Conservation (phyloP, 2,797 vertebrate species). For the Anolis apletophallus region DNA sequence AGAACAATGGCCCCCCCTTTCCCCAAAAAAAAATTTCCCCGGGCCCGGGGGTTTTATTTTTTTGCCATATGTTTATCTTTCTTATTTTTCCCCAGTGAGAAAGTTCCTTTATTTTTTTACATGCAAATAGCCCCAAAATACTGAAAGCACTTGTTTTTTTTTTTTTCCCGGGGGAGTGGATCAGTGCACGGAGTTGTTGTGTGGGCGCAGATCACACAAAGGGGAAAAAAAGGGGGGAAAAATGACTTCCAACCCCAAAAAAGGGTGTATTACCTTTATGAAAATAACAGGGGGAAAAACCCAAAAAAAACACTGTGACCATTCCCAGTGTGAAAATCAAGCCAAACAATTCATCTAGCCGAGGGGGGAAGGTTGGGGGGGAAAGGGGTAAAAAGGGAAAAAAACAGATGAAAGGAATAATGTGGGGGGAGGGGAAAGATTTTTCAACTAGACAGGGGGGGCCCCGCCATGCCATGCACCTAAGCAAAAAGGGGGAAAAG, state of each 20-base stretch:
- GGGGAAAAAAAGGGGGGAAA: constrained; percentile 46
- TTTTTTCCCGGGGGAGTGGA: constrained; percentile 55
- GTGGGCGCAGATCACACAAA: constrained; percentile 53
- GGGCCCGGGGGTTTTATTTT: constrained; percentile 80
- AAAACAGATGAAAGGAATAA: background rate
- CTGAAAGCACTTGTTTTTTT: constrained; percentile 74
- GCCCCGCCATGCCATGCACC: background rate
- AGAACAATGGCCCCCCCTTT: constrained; percentile 80
- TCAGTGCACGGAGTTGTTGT: constrained; percentile 54
- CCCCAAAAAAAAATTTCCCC: constrained; percentile 74
- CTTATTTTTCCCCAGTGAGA: constrained; percentile 77
- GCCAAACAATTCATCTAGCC: constrained; percentile 30
- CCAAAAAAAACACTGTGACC: constrained; percentile 42
- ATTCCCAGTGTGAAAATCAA: constrained; percentile 38
- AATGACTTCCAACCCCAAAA: constrained; percentile 45
- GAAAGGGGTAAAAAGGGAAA: background rate
- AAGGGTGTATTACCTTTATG: constrained; percentile 55
- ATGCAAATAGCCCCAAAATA: constrained; percentile 66
- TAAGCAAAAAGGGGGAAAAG: background rate
- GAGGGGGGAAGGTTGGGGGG: background rate
- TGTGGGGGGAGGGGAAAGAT: background rate
- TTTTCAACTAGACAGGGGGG: background rate
- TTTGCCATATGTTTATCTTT: constrained; percentile 80
- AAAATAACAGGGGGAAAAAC: background rate
- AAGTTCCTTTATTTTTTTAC: constrained; percentile 76